Evolutionary conservation across 1,140 invertebrate species (phyloP).

Genomic region (Bradynema listronoti): DNA sequence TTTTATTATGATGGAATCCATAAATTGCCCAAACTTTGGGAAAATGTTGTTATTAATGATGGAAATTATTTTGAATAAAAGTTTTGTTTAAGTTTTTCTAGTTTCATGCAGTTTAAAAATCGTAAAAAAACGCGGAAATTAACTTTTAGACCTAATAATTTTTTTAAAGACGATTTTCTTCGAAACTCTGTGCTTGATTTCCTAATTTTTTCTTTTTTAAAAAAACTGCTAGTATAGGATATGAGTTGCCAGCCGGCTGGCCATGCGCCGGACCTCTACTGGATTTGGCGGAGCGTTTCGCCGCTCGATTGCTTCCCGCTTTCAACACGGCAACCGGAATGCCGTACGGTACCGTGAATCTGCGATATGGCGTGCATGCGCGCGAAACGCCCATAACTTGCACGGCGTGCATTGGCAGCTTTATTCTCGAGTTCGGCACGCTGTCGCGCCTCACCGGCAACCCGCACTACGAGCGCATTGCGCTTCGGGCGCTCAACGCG

Average conservation of each 20-base stretch:
- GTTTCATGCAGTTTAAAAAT: too few species aligned
- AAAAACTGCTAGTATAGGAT: not conserved
- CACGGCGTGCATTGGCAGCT: conserved; percentile 93
- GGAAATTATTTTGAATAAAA: too few species aligned
- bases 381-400: conserved; percentile 93
- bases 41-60: too few species aligned
- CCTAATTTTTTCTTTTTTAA: not conserved
- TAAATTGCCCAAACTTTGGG: too few species aligned
- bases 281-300: conserved; percentile 84
- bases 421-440: conserved; percentile 91
- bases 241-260: conserved; percentile 77
- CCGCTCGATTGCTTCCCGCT: conserved; percentile 68
- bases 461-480: conserved; percentile 84
- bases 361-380: conserved; percentile 77
- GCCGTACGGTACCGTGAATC: conserved; percentile 94
- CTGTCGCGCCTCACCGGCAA: conserved; percentile 87
- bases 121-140: too few species aligned
- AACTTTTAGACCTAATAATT: too few species aligned
- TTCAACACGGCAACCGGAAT: conserved; percentile 72
- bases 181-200: conserved; percentile 62
- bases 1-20: too few species aligned
- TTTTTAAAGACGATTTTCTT: too few species aligned
- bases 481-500: conserved; percentile 79
- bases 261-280: conserved; percentile 91
- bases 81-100: too few species aligned